Conservation (phyloP, 2,888 invertebrate genomes). For the Nymphalis polychloros region DNA sequence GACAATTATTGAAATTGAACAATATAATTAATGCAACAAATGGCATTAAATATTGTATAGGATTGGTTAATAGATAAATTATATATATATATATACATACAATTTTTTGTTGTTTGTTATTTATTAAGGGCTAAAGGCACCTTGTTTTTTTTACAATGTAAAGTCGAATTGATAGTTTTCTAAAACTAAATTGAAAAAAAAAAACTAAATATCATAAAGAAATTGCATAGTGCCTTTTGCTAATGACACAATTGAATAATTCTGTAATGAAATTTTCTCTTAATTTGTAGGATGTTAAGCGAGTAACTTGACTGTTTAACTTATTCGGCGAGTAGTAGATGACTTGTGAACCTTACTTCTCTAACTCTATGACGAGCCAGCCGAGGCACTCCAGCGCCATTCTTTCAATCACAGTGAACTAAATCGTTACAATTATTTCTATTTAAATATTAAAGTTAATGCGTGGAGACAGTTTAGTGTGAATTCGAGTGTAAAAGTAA, state of each 20-base stretch:
- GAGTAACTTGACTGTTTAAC: conserved; percentile 1
- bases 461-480: background rate
- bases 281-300: background rate
- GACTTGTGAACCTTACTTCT: conserved; percentile 1
- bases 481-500: background rate
- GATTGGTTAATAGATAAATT: conserved; percentile 25
- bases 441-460: background rate
- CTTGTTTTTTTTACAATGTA: conserved; percentile 51
- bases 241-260: conserved; percentile 51
- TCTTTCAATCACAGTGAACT: conserved; percentile 7
- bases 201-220: conserved; percentile 10
- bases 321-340: conserved; percentile 36
- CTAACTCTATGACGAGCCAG: conserved; percentile 45
- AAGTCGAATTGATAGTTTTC: conserved; percentile 52
- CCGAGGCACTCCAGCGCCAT: conserved; percentile 47
- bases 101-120: conserved; percentile 21
- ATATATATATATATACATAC: conserved; percentile 17
- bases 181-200: conserved; percentile 48
- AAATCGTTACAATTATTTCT: background rate
- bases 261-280: background rate
- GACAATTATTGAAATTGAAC: conserved; percentile 28
- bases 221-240: conserved; percentile 78
- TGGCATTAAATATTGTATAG: conserved; percentile 31
- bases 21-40: conserved; percentile 15
- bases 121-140: conserved; percentile 69